phyloP scores from a whole-genome alignment of 2,797 vertebrate genomes.

The Choloepus didactylus region DNA sequence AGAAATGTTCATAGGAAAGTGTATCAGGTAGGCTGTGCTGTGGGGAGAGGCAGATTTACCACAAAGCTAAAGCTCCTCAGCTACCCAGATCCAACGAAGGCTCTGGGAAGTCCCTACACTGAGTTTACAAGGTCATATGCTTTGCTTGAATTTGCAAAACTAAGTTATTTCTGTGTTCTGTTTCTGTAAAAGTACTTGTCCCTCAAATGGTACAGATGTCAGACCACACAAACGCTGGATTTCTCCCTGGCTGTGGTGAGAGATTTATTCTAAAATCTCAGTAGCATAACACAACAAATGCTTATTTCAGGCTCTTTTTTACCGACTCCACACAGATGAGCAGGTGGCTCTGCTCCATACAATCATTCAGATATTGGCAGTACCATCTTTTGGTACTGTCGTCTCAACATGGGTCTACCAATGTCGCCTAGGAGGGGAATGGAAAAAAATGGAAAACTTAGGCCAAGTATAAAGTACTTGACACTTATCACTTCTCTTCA shows the following conservation, averaged over 20 bases:
- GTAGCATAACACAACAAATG: background rate
- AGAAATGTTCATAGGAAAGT: slow-evolving; percentile 1
- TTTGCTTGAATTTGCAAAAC: background rate
- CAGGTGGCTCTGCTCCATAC: background rate
- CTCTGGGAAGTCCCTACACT: background rate
- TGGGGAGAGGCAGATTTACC: background rate
- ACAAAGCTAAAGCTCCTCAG: background rate
- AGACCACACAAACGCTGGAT: background rate
- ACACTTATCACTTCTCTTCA: slow-evolving; percentile 23
- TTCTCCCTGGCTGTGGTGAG: background rate
- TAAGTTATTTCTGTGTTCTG: background rate
- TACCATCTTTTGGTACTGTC: background rate
- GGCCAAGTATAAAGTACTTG: background rate
- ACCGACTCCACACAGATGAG: background rate
- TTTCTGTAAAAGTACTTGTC: background rate
- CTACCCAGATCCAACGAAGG: background rate
- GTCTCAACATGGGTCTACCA: background rate
- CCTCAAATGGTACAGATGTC: background rate
- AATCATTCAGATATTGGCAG: background rate
- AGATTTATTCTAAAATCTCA: slow-evolving; percentile 25
- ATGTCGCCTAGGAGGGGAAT: background rate
- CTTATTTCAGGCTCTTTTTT: background rate
- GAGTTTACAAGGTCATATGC: background rate
- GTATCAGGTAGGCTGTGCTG: background rate
- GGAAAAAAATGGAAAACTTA: background rate